Evolutionary conservation across 2,797 vertebrate species (phyloP).

Genomic region (Galaxias olidus): DNA sequence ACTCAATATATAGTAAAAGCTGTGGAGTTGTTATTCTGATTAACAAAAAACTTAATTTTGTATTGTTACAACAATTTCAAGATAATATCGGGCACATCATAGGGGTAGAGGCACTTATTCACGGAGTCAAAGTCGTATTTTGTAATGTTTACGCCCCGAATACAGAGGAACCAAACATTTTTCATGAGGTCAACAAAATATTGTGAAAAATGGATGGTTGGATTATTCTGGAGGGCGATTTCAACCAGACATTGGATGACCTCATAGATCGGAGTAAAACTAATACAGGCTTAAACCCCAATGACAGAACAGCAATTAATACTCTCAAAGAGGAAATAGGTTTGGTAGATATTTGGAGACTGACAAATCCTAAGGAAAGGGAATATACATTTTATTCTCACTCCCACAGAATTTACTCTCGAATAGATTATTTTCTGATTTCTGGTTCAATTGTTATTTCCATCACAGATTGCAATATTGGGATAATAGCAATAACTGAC

Average conservation of each 20-base stretch:
- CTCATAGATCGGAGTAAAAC: neutral
- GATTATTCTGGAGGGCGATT: conserved; percentile 11
- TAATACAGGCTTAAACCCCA: neutral
- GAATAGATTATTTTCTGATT: conserved; percentile 1
- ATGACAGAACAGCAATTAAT: neutral
- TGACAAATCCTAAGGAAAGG: neutral
- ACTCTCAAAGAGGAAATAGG: neutral
- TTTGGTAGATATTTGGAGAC: conserved; percentile 9
- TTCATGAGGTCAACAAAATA: conserved; percentile 23
- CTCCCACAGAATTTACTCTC: neutral
- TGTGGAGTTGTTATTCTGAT: too few relatives aligned
- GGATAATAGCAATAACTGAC: neutral
- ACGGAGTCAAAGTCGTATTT: too few relatives aligned
- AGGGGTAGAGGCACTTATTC: too few relatives aligned
- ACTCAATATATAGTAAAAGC: too few relatives aligned
- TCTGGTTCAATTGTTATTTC: neutral
- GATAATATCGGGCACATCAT: too few relatives aligned
- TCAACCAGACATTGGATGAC: conserved; percentile 1
- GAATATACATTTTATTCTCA: conserved; percentile 10
- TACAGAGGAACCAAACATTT: conserved; percentile 13
- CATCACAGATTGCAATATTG: neutral
- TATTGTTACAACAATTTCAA: too few relatives aligned
- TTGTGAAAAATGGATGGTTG: conserved; percentile 14
- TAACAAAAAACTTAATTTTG: too few relatives aligned
- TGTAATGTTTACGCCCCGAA: conserved; percentile 15